These are phyloP conservation scores for Aplochiton taeniatus DNA, from an alignment of 2,797 vertebrate genomes.

Conservation along the genomic window DNA sequence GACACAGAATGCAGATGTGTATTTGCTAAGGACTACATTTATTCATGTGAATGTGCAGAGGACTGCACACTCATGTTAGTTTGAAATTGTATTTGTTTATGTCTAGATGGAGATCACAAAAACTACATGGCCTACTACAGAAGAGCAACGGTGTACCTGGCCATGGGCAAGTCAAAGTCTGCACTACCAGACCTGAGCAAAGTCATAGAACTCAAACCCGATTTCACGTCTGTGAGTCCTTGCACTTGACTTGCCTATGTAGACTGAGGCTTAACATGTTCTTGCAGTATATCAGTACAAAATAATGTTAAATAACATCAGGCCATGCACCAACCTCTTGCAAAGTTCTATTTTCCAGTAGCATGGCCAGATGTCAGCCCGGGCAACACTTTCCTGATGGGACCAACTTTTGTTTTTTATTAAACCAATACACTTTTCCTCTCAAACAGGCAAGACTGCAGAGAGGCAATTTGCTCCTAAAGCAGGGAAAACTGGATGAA, in stretches of 20 bases:
- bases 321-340: conserved; percentile 2
- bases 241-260: neutral
- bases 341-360: no score
- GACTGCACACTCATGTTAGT: neutral
- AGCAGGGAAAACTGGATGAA: conserved; percentile 93
- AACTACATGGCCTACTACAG: conserved; percentile 96
- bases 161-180: conserved; percentile 98
- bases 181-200: conserved; percentile 93
- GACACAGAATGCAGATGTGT: no score
- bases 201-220: conserved; percentile 96
- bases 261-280: no score
- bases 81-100: neutral
- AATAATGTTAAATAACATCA: neutral
- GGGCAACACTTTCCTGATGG: no score
- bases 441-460: conserved; percentile 87
- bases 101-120: conserved; percentile 89
- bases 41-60: no score
- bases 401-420: no score
- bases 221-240: conserved; percentile 93
- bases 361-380: no score
- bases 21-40: no score
- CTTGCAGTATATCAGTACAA: no score
- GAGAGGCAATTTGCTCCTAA: conserved; percentile 90
- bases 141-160: conserved; percentile 95
- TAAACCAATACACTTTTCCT: neutral